Conservation (phyloP, 2,797 vertebrate genomes). For the Chlorospingus semifuscus region DNA sequence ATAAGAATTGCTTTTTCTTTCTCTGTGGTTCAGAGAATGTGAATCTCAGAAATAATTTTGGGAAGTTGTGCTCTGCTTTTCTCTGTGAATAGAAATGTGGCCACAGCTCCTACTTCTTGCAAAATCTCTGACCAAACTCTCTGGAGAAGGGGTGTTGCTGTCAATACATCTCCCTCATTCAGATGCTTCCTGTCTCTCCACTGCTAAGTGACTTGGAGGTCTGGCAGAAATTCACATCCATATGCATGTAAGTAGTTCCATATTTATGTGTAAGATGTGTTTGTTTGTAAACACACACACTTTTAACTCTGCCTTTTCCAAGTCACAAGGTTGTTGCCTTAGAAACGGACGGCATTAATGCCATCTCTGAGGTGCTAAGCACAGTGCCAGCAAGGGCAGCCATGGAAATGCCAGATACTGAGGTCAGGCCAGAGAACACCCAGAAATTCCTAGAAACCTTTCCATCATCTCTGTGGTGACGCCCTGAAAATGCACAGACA, state of each 20-base stretch:
- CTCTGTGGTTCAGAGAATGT: not conserved
- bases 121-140: not conserved
- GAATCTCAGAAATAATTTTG: not conserved
- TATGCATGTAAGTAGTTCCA: not conserved
- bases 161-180: not conserved
- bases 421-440: not conserved
- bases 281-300: slow-evolving; percentile 31
- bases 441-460: not conserved
- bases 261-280: not conserved
- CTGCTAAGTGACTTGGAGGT: not conserved
- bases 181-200: not conserved
- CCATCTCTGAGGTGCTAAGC: not conserved
- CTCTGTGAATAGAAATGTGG: not conserved
- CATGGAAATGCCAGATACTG: not conserved
- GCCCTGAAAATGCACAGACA: not conserved
- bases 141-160: fast-evolving
- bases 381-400: not conserved
- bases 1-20: not conserved
- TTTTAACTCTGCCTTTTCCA: slow-evolving; percentile 2
- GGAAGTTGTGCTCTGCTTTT: not conserved
- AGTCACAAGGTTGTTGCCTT: slow-evolving; percentile 47
- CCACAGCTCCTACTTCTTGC: not conserved
- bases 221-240: not conserved
- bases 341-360: not conserved
- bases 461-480: not conserved